Conservation (phyloP, 1,140 invertebrate genomes). For the Drosophila murphyi region DNA sequence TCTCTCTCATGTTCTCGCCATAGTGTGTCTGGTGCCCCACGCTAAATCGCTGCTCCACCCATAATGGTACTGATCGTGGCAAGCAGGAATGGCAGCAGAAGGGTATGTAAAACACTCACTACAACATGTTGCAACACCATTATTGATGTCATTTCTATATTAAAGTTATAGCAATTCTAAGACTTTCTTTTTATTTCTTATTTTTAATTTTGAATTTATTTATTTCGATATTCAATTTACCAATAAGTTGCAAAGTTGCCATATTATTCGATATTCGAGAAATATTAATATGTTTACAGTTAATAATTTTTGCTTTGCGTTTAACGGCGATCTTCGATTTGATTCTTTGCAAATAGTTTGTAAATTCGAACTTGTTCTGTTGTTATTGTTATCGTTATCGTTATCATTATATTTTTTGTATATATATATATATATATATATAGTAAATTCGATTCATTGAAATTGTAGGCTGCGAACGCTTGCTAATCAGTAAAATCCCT, state of each 20-base stretch:
- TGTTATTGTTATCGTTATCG: not conserved
- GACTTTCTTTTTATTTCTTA: not conserved
- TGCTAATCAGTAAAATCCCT: conserved; percentile 81
- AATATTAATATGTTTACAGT: no score
- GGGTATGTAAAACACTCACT: conserved; percentile 78
- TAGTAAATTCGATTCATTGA: no score
- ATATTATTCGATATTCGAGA: no score
- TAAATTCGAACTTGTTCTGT: no score
- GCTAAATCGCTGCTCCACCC: conserved; percentile 90
- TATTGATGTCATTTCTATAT: not conserved
- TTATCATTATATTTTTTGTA: not conserved
- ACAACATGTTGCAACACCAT: not conserved
- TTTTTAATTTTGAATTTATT: no score
- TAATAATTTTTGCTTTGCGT: no score
- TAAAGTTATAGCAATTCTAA: no score
- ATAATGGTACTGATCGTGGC: conserved; percentile 93
- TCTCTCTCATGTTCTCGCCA: not conserved
- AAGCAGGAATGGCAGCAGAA: conserved; percentile 95
- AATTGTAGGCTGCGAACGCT: conserved; percentile 86
- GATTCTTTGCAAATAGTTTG: no score
- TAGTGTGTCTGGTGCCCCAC: conserved; percentile 95
- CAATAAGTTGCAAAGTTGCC: no score
- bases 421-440: no score
- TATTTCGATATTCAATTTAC: no score
- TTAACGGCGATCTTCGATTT: no score